phyloP scores from a whole-genome alignment of 1,140 invertebrate species.

The Paralvinella palmiformis region DNA sequence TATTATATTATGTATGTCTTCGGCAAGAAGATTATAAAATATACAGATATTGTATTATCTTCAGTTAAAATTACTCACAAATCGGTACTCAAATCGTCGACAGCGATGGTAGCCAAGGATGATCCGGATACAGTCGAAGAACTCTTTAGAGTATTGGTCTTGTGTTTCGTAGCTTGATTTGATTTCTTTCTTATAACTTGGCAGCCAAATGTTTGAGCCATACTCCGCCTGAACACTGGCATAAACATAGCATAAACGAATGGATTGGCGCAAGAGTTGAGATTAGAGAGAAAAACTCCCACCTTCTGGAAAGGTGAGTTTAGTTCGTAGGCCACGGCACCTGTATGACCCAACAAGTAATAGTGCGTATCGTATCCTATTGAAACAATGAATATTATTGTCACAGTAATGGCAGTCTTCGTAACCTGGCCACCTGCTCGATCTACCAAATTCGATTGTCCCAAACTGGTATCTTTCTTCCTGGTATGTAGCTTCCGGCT shows the following conservation, averaged over 20 bases:
- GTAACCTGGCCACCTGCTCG: constrained; percentile 9
- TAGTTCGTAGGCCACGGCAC: constrained; percentile 8
- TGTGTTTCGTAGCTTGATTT: no score
- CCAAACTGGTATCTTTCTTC: not conserved
- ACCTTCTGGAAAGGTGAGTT: constrained; percentile 8
- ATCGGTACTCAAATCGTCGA: no score
- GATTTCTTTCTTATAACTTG: no score
- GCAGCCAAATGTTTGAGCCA: no score
- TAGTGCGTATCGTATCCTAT: constrained; percentile 15
- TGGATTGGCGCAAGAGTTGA: constrained; percentile 11
- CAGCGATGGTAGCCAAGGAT: no score
- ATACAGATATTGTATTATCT: no score
- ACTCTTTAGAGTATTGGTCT: no score
- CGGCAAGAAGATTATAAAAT: no score
- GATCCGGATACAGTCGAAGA: no score
- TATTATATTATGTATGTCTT: no score
- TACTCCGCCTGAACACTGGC: constrained; percentile 7
- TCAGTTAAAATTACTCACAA: no score
- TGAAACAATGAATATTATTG: constrained; percentile 9
- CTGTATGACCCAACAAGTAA: constrained; percentile 14
- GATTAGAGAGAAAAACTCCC: constrained; percentile 16
- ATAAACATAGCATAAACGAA: constrained; percentile 14
- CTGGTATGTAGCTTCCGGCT: not conserved
- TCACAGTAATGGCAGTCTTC: constrained; percentile 14
- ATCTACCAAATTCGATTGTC: not conserved